phyloP scores from a whole-genome alignment of 2,113 vertebrate species.

The Apeltes quadracus region DNA sequence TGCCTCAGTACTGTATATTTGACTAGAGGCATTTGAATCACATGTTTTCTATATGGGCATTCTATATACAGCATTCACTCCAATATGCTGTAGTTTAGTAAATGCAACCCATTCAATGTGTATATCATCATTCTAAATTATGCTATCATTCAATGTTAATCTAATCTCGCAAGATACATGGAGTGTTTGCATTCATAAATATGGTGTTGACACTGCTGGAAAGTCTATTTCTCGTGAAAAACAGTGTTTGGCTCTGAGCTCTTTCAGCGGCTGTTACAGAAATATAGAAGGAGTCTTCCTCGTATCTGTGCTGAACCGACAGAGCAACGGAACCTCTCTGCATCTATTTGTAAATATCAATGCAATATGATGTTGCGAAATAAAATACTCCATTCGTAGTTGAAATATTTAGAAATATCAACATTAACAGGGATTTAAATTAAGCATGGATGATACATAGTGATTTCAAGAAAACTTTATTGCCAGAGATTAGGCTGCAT shows the following conservation, averaged over 20 bases:
- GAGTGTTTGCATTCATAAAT: not conserved
- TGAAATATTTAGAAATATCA: slow-evolving; percentile 3
- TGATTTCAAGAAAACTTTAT: not conserved
- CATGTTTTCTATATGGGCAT: not conserved
- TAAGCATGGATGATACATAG: not conserved
- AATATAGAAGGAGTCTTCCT: not conserved
- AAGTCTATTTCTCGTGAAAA: slow-evolving; percentile 1
- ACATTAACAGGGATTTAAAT: not conserved
- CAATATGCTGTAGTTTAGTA: not conserved
- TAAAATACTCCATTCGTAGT: not conserved
- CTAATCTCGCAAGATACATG: not conserved
- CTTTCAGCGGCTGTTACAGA: not conserved
- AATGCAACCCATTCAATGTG: not conserved
- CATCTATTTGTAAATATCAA: not conserved
- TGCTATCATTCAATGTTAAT: not conserved
- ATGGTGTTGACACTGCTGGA: not conserved
- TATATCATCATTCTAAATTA: not conserved
- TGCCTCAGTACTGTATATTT: not conserved
- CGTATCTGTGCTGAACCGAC: not conserved
- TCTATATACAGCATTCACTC: not conserved
- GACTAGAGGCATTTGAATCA: not conserved
- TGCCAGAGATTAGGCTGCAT: slow-evolving; percentile 9
- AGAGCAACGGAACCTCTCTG: slow-evolving; percentile 1
- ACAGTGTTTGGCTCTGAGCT: not conserved
- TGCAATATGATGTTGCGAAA: slow-evolving; percentile 1